These are phyloP conservation scores for Scolanthus callimorphus DNA, from an alignment of 92 coral and sea anemone genomes.

Conservation along the genomic window DNA sequence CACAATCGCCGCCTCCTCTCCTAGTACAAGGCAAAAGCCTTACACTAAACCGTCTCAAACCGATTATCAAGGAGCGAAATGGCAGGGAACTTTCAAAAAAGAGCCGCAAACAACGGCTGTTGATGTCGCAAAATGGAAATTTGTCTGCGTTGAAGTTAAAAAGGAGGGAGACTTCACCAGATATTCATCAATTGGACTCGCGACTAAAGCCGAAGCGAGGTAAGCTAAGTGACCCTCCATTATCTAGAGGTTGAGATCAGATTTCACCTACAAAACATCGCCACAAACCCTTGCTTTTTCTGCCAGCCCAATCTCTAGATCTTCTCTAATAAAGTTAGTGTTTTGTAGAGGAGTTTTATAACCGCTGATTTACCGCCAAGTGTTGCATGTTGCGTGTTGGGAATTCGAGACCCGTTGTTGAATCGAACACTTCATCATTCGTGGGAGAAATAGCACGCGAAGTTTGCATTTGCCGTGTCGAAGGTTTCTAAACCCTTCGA, in stretches of 20 bases:
- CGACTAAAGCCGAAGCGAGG: constrained; percentile 84
- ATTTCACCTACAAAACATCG: neutral
- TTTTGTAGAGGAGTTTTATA: neutral
- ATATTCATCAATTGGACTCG: constrained; percentile 57
- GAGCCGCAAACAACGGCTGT: constrained; percentile 80
- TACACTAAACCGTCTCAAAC: constrained; percentile 46
- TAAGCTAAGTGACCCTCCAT: constrained; percentile 20
- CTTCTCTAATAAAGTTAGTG: neutral
- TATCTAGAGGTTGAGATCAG: neutral
- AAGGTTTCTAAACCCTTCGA: no score
- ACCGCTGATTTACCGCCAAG: constrained; percentile 1
- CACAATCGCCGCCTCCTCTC: constrained; percentile 86
- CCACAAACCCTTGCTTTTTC: no score
- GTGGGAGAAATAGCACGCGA: no score
- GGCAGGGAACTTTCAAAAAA: constrained; percentile 68
- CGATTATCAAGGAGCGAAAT: constrained; percentile 50
- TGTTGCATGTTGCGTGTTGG: neutral
- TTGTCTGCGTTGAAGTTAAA: constrained; percentile 43
- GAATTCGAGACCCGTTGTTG: no score
- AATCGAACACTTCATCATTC: no score
- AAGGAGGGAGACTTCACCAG: constrained; percentile 88
- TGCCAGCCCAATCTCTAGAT: neutral
- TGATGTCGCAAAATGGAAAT: constrained; percentile 77
- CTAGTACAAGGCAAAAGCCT: constrained; percentile 76
- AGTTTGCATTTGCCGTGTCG: no score